Evolutionary conservation across 2,113 vertebrate species (phyloP).

Genomic region (Climacteris rufus): DNA sequence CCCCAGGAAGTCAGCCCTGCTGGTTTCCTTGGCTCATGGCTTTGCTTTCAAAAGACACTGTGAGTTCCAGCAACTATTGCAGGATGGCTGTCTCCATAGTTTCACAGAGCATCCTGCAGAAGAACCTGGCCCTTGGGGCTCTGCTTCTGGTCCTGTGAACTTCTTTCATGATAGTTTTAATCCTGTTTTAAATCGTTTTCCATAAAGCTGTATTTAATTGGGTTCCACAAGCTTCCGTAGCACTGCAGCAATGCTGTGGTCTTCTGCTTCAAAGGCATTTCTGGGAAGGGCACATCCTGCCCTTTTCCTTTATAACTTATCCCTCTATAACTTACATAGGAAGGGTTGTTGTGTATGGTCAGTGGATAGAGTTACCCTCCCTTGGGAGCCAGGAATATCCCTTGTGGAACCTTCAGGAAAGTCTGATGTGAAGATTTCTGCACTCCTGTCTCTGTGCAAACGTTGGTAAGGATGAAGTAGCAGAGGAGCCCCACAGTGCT

Average conservation of each 20-base stretch:
- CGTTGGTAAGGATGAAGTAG: neutral
- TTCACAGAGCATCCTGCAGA: neutral
- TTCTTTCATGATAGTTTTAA: neutral
- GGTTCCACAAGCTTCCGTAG: neutral
- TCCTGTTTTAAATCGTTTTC: neutral
- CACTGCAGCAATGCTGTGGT: rapidly evolving
- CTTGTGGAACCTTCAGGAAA: neutral
- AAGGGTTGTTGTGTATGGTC: neutral
- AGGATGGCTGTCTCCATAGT: neutral
- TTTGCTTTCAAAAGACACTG: neutral
- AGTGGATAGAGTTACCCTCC: neutral
- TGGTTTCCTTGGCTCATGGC: neutral
- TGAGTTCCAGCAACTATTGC: neutral
- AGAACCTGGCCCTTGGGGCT: neutral
- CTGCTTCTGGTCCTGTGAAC: neutral
- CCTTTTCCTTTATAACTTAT: neutral
- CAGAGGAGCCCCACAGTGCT: neutral
- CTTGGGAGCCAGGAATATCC: neutral
- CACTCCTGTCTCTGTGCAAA: neutral
- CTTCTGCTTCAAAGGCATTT: neutral
- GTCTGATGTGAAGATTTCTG: neutral
- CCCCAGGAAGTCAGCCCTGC: neutral
- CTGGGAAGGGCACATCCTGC: neutral
- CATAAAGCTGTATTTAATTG: neutral
- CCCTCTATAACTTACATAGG: rapidly evolving